These are phyloP conservation scores for Montipora cactus DNA, from an alignment of 64 coral and sea anemone genomes.

Conservation along the genomic window DNA sequence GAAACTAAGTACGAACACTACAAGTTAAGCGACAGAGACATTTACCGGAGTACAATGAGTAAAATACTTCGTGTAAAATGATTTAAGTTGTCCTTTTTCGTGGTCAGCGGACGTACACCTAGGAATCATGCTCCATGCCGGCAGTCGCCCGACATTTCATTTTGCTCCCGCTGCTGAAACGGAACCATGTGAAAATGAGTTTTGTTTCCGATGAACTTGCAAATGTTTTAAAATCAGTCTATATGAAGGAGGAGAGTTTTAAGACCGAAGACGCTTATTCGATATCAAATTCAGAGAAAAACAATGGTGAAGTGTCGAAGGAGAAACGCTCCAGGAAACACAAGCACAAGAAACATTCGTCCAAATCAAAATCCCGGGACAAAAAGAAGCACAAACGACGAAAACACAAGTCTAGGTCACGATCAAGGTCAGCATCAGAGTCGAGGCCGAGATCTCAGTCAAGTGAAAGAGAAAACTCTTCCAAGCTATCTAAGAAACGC, in stretches of 20 bases:
- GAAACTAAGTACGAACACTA: not conserved
- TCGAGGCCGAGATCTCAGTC: slow-evolving; percentile 37
- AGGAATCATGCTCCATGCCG: not conserved
- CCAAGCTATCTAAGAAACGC: not conserved
- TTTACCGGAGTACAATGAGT: not conserved
- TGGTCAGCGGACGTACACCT: not conserved
- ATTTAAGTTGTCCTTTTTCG: not conserved
- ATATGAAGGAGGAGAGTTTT: slow-evolving; percentile 4
- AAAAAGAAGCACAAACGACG: slow-evolving; percentile 51
- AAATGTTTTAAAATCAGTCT: slow-evolving; percentile 31
- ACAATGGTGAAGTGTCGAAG: slow-evolving; percentile 11
- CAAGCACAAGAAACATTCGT: slow-evolving; percentile 82
- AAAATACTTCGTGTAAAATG: not conserved
- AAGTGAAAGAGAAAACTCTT: not conserved
- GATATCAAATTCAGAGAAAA: slow-evolving; percentile 3
- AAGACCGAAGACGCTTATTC: not conserved
- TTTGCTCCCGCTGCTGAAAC: not conserved
- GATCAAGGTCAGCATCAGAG: slow-evolving; percentile 6
- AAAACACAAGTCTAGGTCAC: slow-evolving; percentile 43
- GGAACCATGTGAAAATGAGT: slow-evolving; percentile 11
- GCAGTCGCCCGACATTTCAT: not conserved
- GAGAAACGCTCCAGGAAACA: slow-evolving; percentile 84
- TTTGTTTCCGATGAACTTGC: slow-evolving; percentile 45
- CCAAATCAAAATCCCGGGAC: slow-evolving; percentile 60
- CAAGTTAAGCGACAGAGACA: too few relatives aligned